Base-by-base conservation (phyloP, 2,888 invertebrate species). In the Scaeva pyrastri region DNA sequence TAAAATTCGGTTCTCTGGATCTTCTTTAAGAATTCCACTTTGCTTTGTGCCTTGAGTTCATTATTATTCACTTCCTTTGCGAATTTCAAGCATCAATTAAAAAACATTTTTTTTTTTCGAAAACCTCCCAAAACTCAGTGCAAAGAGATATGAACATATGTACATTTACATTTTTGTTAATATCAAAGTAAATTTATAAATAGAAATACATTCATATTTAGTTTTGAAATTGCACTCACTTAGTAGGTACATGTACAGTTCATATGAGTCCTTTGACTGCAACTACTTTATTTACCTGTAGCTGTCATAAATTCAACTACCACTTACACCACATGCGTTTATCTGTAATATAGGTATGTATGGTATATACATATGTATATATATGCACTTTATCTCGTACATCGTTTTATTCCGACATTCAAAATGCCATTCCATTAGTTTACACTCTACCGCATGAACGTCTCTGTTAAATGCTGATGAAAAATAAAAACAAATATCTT, bases 401-500 rank as follows among this genome's bases (percentile, higher is more conserved):
- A 73, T 78, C 83, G 74, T 79, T 84, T 79, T 71, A 75, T 83
- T 56, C 39, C 14, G 31, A 43, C 78, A 79, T 66, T 79, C 64
- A 84, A 84, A 84, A 70, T 55, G 64, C 79, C 71, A 79, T 79
- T 84, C 84, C 79, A 84, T 84, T 84, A 84, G 75, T 75, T 78
- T 79, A 74, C 70, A 74, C 56, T 48, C 74, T 31, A 77, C 68
- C 77, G 21, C 82, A 75, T 71, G 71, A 55, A 80, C 71, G 76
- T 82, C 76, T 58, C 68, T 73, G 60, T 77, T 83, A 77, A 77
- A 83, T 70, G 68, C 56, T 78, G 66, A 55, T 19, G 45, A 60
- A 36, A 56, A 78, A 52, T 48, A 68, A 50, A 76, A 39, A 58
- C 6, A 14, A 11, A 39, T 19, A 58, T 19, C 10, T 58, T 39